Percentiles rank a stretch among this genome's conserved stretches.
phyloP scores from a whole-genome alignment of 2,888 invertebrate genomes.

The Hypsopygia costalis region DNA sequence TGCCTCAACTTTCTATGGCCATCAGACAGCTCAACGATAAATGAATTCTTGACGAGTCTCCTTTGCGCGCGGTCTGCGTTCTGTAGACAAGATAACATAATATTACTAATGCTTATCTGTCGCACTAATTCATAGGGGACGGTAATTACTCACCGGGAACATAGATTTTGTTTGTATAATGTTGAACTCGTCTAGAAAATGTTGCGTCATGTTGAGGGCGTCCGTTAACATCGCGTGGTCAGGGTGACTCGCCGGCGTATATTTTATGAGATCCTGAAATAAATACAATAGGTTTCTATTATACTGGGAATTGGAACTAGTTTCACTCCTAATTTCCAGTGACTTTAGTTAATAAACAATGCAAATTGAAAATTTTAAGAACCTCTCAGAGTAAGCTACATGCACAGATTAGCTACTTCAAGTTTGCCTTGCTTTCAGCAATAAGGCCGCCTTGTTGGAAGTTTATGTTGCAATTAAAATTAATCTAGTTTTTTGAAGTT shows the following conservation, averaged over 20 bases:
- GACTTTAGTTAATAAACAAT: no score
- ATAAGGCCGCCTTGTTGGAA: no score
- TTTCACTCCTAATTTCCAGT: no score
- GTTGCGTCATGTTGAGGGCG: slow-evolving; percentile 91
- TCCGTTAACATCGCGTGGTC: slow-evolving; percentile 89
- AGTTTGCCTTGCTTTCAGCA: no score
- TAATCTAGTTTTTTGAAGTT: no score
- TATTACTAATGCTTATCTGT: not conserved
- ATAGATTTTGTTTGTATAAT: slow-evolving; percentile 91
- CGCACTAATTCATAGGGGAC: not conserved
- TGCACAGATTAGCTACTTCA: no score
- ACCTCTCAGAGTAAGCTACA: no score
- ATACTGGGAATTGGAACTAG: no score
- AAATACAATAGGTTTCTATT: no score
- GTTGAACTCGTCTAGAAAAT: slow-evolving; percentile 95
- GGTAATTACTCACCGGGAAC: slow-evolving; percentile 83
- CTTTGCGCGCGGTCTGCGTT: slow-evolving; percentile 90
- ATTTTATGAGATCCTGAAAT: slow-evolving; percentile 87
- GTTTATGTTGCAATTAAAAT: no score
- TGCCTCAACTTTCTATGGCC: slow-evolving; percentile 94
- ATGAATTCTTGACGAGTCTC: slow-evolving; percentile 95
- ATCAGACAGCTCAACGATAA: slow-evolving; percentile 94
- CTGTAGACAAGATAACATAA: slow-evolving; percentile 56
- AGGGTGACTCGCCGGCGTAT: slow-evolving; percentile 88
- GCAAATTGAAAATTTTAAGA: no score